Evolutionary conservation across 2,113 vertebrate genomes (phyloP).

Genomic region (Rattus rattus): DNA sequence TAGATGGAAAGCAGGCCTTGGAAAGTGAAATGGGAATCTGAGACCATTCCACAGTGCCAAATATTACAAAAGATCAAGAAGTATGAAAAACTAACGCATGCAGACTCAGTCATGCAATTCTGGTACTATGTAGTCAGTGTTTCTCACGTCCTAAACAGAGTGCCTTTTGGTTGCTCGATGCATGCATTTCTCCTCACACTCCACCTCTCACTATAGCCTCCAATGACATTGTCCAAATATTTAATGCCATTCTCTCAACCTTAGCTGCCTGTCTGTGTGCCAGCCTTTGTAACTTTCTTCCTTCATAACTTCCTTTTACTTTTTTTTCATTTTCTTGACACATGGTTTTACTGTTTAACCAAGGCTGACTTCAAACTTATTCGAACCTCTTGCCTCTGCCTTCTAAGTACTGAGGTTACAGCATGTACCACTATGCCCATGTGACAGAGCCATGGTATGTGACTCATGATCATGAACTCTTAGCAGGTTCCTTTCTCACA

Average conservation of each 20-base stretch:
- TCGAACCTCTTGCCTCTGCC: not conserved
- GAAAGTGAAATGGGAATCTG: not conserved
- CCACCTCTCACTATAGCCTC: not conserved
- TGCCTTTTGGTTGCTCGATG: too few relatives aligned
- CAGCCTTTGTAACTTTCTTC: not conserved
- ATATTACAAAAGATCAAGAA: not conserved
- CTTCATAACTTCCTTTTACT: not conserved
- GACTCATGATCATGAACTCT: not conserved
- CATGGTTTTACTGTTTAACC: not conserved
- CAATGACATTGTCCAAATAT: too few relatives aligned
- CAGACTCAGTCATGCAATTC: not conserved
- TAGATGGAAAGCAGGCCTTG: too few relatives aligned
- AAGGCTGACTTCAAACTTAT: not conserved
- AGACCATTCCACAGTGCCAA: too few relatives aligned
- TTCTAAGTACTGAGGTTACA: not conserved
- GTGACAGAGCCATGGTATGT: not conserved
- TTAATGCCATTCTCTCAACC: not conserved
- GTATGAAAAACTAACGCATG: not conserved
- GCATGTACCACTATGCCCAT: not conserved
- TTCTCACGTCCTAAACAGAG: too few relatives aligned
- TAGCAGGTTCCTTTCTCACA: not conserved
- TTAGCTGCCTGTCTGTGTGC: not conserved
- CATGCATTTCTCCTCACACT: not conserved
- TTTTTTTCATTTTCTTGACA: too few relatives aligned
- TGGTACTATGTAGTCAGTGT: fast-evolving